Percentiles rank a stretch among this genome's conserved stretches.
phyloP scores from a whole-genome alignment of 2,113 vertebrate genomes.

The Salminus brasiliensis region DNA sequence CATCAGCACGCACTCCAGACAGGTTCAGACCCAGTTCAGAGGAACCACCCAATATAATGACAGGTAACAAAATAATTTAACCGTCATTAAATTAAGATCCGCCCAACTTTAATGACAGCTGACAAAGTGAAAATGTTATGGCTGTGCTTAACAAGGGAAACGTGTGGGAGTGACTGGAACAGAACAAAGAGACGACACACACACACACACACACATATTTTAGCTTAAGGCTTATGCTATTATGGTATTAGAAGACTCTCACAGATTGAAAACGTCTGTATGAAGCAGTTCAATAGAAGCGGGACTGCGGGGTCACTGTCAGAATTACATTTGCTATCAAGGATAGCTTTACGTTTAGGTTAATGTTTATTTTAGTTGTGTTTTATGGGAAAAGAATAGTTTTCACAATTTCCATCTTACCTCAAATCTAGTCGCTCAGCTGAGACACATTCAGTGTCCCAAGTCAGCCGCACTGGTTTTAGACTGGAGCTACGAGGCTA shows the following conservation, averaged over 20 bases:
- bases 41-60: constrained; percentile 34
- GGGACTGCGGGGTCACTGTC: not conserved
- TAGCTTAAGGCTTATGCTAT: not conserved
- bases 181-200: not conserved
- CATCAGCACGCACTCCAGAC: not conserved
- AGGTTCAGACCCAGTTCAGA: constrained; percentile 34
- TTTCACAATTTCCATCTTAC: too few species aligned
- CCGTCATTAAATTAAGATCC: not conserved
- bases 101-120: not conserved
- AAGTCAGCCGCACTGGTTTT: too few species aligned
- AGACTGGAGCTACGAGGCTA: too few species aligned
- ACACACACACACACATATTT: not conserved
- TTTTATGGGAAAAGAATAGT: too few species aligned
- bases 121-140: constrained; percentile 6
- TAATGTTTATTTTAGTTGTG: too few species aligned
- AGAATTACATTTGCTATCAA: too few species aligned
- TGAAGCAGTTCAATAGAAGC: not conserved
- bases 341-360: not conserved
- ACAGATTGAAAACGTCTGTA: not conserved
- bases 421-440: too few species aligned
- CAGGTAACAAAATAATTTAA: constrained; percentile 26
- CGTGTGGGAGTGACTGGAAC: not conserved
- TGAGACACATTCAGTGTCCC: too few species aligned
- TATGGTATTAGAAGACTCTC: not conserved
- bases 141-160: not conserved